Base-by-base conservation (phyloP, 1,140 invertebrate species). In the Calephelis virginiensis region DNA sequence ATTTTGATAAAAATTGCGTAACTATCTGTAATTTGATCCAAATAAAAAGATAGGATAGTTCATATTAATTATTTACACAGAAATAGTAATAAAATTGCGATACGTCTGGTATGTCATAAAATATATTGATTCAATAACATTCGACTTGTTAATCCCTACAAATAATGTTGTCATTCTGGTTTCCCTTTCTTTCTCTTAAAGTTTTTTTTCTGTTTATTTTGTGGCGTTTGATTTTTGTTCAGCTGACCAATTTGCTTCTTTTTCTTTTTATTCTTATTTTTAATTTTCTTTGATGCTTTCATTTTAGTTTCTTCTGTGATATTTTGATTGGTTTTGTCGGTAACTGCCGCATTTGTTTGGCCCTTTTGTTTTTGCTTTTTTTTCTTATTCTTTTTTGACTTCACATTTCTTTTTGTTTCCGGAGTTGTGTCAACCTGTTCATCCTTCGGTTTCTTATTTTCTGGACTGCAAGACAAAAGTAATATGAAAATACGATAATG, bases 251-350 rank as follows among this genome's bases (percentile, higher is more conserved):
- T 74, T 66, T 72, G 64, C 50, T 91, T 92, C 14, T 83, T 77
- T 53, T 86, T 82, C 62, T 85, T 89, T 50, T 85, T 84, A 37
- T 80, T 71, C 61, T 85, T 83, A 47, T 83, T 84, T 73, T 87
- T 89, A 4, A 89, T 65, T 67, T 89, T 85, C 64, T 80, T 85
- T 5, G 83, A 66, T 17, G 69, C 79, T 37, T 70, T 70, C 3
- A 73, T 63, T 72, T 85, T 76, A 5, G 81, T 45, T 61, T 78
- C 76, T 64, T 85, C 80, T 13, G 79, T 77, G 11, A 83, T 70
- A 71, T 83, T 83, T 56, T 28, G 68, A 69, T 75, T 75, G 69
- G 68, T 81, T 64, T 76, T 81, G 60, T 65, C 78, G 8, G 70
- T 28, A 48, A 10, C 38, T 69, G 53, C 61, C 43, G 49, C 50